A percentile compares a stretch with the other conserved stretches of the same genome.
Evolutionary conservation across 2,797 vertebrate genomes (phyloP).

Genomic region (Macropus fuliginosus): DNA sequence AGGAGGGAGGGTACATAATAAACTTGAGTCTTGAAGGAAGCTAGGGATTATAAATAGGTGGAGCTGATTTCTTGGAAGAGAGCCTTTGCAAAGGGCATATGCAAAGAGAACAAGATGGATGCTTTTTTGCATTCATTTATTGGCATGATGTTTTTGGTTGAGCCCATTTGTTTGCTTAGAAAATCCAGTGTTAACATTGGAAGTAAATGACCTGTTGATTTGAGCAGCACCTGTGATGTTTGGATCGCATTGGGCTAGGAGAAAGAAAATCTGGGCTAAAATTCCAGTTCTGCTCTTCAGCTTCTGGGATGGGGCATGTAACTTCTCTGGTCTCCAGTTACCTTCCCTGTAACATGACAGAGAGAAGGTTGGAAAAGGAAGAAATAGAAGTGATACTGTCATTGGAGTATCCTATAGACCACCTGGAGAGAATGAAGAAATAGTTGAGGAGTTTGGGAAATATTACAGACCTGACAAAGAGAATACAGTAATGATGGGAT

Average conservation of each 20-base stretch:
- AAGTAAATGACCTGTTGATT: background rate
- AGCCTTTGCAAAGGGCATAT: background rate
- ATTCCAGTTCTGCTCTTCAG: background rate
- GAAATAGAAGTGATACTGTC: background rate
- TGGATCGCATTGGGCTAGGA: background rate
- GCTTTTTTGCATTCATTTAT: background rate
- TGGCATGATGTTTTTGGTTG: background rate
- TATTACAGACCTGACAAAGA: background rate
- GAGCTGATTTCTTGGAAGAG: background rate
- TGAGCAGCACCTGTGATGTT: background rate
- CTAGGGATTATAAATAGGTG: no score
- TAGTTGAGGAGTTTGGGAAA: background rate
- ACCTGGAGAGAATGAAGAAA: background rate
- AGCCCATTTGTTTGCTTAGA: background rate
- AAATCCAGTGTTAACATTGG: background rate
- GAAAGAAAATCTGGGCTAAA: background rate
- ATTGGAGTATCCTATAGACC: background rate
- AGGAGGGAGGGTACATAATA: background rate
- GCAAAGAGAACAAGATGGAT: background rate
- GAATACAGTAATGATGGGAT: background rate
- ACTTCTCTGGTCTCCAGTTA: background rate
- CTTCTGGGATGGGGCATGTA: background rate
- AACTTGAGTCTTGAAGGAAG: no score
- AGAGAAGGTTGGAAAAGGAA: background rate
- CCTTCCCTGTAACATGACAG: background rate